Conservation (phyloP, 1,140 invertebrate species). For the Geopemphigus sp. region DNA sequence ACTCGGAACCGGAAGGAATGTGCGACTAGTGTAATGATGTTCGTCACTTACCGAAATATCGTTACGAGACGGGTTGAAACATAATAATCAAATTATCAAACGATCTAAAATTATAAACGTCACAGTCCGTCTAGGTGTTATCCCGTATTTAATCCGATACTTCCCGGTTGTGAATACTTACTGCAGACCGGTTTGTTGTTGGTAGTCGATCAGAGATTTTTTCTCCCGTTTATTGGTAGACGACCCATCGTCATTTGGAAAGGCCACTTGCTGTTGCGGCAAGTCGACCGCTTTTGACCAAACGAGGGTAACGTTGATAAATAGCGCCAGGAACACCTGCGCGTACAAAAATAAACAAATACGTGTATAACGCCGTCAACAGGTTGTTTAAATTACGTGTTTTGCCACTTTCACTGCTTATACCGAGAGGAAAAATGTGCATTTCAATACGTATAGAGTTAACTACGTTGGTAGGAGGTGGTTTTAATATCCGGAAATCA, state of each 20-base stretch:
- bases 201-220: constrained; percentile 23
- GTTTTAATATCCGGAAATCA: constrained; percentile 45
- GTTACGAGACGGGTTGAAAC: too few relatives aligned
- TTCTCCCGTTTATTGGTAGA: constrained; percentile 5
- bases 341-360: background rate
- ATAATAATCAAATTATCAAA: too few relatives aligned
- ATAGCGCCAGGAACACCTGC: constrained; percentile 44
- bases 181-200: constrained; percentile 43
- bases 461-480: background rate
- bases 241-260: background rate
- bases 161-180: background rate
- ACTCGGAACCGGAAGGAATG: too few relatives aligned
- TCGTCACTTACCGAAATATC: too few relatives aligned
- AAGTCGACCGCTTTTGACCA: constrained; percentile 49
- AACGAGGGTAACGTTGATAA: constrained; percentile 42
- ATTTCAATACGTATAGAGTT: too few relatives aligned
- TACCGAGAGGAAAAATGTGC: background rate
- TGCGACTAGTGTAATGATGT: too few relatives aligned
- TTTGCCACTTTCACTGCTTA: constrained; percentile 3
- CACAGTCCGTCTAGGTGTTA: too few relatives aligned
- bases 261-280: constrained; percentile 30
- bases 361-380: too few relatives aligned
- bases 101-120: too few relatives aligned
- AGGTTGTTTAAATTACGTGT: background rate
- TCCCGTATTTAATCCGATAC: too few relatives aligned